Evolutionary conservation across 2,888 invertebrate species (phyloP), one percentile per base, ranked within the genome.

Genomic region (Protodeltote pygarga): DNA sequence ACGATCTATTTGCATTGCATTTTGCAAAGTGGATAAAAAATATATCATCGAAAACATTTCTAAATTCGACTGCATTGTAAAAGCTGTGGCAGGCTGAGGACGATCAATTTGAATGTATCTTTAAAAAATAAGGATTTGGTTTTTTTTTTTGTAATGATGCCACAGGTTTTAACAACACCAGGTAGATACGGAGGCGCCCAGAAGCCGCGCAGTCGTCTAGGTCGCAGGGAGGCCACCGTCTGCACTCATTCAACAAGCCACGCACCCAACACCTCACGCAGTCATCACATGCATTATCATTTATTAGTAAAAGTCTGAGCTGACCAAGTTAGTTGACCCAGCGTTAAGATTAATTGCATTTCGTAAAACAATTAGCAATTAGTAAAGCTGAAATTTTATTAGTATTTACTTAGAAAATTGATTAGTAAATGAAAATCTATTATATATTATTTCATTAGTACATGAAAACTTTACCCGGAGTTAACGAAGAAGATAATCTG

Each of bases 141-240:
- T 9, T 13, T 39, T 24, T 25, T 21, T 39, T 10, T 49, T 40
- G 11, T 24, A 5, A 28, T 8, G 13, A 44, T 53, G 63, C 45
- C 40, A 39, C 28, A 27, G 35, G 33, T 61, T 50, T 35, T 16
- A 15, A 42, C 51, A 57, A 58, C 61, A 19, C 69, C 73, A 81
- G 77, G 78, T 85, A 85, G 81, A 82, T 80, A 74, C 78, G 76
- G 65, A 79, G 84, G 79, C 82, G 80, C 88, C 87, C 87, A 82
- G 80, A 87, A 85, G 85, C 89, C 77, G 71, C 75, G 63, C 67
- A 60, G 63, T 76, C 61, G 49, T 71, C 62, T 54, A 62, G 38
- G 46, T 68, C 67, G 54, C 61, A 62, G 59, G 75, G 78, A 79
- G 65, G 77, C 77, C 79, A 86, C 87, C 85, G 82, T 79, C 81